Evolutionary conservation across 1,140 invertebrate species (phyloP).

Genomic region (Caenorhabditis brenneri): DNA sequence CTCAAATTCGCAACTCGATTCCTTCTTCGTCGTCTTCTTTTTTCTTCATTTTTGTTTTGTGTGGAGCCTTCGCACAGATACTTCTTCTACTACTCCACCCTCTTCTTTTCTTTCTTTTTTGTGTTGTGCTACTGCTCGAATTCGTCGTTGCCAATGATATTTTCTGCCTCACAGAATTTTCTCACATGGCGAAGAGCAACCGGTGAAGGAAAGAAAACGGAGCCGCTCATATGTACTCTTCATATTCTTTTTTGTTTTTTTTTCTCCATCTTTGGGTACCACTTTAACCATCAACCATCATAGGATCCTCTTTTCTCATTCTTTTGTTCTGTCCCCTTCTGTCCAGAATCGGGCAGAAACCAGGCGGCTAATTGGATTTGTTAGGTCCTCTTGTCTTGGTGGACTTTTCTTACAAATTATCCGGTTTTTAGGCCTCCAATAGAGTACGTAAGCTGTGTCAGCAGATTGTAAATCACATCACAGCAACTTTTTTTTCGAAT

Average conservation of each 20-base stretch:
- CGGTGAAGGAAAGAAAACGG: background rate
- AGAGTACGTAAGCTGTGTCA: conserved; percentile 10
- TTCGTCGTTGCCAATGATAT: conserved; percentile 39
- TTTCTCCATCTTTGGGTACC: background rate
- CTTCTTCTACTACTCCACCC: conserved; percentile 9
- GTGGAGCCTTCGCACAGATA: conserved; percentile 15
- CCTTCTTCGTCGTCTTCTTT: background rate
- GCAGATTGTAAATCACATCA: conserved; percentile 26
- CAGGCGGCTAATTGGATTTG: conserved; percentile 34
- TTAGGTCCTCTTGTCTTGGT: background rate
- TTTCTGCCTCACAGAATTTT: conserved; percentile 41
- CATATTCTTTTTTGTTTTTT: background rate
- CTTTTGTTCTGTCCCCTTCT: conserved; percentile 37
- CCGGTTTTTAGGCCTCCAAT: conserved; percentile 3
- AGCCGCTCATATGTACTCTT: background rate
- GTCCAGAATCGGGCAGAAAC: conserved; percentile 18
- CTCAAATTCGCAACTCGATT: conserved; percentile 42
- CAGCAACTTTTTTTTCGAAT: background rate
- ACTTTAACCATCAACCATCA: background rate
- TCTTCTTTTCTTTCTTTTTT: background rate
- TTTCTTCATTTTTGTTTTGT: background rate
- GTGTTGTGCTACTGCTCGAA: conserved; percentile 1
- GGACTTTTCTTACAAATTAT: background rate
- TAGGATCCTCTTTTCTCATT: background rate
- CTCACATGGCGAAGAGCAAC: conserved; percentile 20